These are phyloP conservation scores for Shinisaurus crocodilurus DNA, from an alignment of 2,113 vertebrate genomes.

Conservation along the genomic window DNA sequence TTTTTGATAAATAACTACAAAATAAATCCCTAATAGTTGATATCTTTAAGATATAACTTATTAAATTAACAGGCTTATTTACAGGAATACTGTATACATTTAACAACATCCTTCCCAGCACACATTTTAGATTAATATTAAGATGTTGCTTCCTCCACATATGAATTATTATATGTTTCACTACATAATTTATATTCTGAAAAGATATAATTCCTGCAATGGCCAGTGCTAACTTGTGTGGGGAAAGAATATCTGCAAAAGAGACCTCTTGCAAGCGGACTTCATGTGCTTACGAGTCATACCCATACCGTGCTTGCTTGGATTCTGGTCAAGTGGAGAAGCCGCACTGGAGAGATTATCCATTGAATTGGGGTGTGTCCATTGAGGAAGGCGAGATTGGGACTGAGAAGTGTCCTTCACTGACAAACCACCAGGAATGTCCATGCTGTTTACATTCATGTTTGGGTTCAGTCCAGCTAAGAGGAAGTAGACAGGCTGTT, in stretches of 20 bases:
- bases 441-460: slow-evolving; percentile 98
- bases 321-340: slow-evolving; percentile 92
- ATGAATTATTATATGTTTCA: neutral
- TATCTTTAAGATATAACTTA: neutral
- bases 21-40: neutral
- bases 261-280: fast-evolving
- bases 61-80: neutral
- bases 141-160: neutral
- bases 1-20: neutral
- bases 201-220: neutral
- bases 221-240: neutral
- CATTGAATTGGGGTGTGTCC: slow-evolving; percentile 97
- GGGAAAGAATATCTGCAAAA: fast-evolving
- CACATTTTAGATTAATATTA: neutral
- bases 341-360: slow-evolving; percentile 91
- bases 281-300: neutral
- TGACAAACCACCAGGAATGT: slow-evolving; percentile 88
- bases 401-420: slow-evolving; percentile 96
- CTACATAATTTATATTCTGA: neutral
- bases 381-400: slow-evolving; percentile 97
- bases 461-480: slow-evolving; percentile 95
- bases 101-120: neutral
- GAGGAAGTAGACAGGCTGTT: slow-evolving; percentile 29
- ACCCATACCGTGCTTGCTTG: slow-evolving; percentile 90
- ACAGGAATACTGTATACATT: slow-evolving; percentile 25